These are phyloP conservation scores for Aporophyla lueneburgensis DNA, from an alignment of 2,888 invertebrate genomes.

Conservation along the genomic window DNA sequence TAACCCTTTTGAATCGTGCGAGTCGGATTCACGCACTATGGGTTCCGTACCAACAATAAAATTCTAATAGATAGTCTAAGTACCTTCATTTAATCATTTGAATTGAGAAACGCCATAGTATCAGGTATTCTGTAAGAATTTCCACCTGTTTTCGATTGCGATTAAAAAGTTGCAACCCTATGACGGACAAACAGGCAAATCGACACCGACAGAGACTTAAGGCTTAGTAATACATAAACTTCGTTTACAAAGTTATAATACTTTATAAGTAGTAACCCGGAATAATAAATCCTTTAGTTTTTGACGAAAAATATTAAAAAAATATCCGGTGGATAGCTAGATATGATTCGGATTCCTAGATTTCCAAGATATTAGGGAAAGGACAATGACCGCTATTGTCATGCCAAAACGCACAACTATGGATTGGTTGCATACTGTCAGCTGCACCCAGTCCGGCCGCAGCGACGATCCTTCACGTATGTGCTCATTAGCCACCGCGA, in stretches of 20 bases:
- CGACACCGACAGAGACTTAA: neutral
- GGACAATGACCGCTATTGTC: slow-evolving; percentile 9
- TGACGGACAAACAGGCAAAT: neutral
- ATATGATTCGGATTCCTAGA: neutral
- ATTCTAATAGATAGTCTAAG: neutral
- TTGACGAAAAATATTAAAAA: neutral
- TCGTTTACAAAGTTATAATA: neutral
- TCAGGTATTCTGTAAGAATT: neutral
- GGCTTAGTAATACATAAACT: neutral
- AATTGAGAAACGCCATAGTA: neutral
- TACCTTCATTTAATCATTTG: neutral
- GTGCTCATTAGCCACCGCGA: slow-evolving; percentile 6
- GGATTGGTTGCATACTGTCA: slow-evolving; percentile 24
- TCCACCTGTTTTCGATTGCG: neutral
- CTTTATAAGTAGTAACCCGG: neutral
- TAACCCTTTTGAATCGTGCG: neutral
- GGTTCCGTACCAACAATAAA: slow-evolving; percentile 2
- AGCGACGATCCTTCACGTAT: neutral
- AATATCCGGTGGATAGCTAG: neutral
- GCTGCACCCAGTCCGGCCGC: neutral
- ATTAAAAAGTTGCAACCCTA: neutral
- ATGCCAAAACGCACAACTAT: slow-evolving; percentile 20
- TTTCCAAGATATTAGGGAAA: neutral
- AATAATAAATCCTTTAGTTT: neutral
- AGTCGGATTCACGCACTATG: neutral